Base-by-base conservation (phyloP, 2,113 vertebrate genomes). In the Rynchops niger region DNA sequence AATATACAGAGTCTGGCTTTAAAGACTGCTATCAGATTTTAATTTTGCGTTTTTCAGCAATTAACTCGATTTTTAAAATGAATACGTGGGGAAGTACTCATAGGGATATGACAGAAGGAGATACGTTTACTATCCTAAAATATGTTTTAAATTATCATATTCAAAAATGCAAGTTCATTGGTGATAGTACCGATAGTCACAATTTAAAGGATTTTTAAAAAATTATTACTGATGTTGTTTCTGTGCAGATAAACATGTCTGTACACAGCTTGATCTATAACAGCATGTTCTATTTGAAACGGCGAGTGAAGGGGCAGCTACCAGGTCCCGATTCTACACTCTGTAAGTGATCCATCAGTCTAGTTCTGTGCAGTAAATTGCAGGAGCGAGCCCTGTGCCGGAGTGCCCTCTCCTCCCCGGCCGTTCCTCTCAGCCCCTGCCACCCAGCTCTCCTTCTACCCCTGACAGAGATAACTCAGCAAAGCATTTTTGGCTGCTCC, bases 331-430 rank as follows among this genome's bases (percentile, higher is more conserved):
- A 6, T 49, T 38, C 36, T 40, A 5, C 56, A 38, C 0, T 71
- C 43, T 13, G 32, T 1, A 42, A 38, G 76, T 13, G 70, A 10
- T 10, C 43, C 36, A n/a, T 55, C 65, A 3, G 0, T n/a, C 50
- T 26, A 8, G 45, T 8, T 34, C 19, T 0, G 0, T 18, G 77
- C 69, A 19, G 55, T 2, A 17, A 52, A 36, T 12, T 0, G 6
- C 47, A 23, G 82, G 49, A 66, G 58, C 12, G 5, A 15, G 38
- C 36, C 16, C 23, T 2, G 56, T 38, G 67, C 67, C 1, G 0
- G 22, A 5, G 47, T 14, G 0, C 40, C 25, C 15, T 21, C 59
- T 42, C 29, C 52, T 34, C 47, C 29, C n/a, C 5, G 5, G 65
- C 70, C 5, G 8, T 58, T 29, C 23, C 36, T 2, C 47, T 49